A percentile compares a stretch with the other conserved stretches of the same genome.
phyloP scores from a whole-genome alignment of 2,113 vertebrate genomes.

The Microtus ochrogaster region DNA sequence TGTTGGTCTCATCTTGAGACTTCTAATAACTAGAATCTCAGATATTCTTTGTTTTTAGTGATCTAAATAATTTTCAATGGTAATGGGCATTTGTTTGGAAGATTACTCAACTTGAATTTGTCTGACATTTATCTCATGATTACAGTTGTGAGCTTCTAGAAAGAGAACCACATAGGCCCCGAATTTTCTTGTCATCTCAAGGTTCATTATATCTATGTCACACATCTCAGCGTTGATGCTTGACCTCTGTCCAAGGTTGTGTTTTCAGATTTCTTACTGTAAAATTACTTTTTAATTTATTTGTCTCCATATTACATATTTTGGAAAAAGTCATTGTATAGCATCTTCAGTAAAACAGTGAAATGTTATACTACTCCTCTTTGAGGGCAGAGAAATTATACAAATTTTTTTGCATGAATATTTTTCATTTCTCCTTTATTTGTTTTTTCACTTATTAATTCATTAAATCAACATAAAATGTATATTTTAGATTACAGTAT shows the following conservation, averaged over 20 bases:
- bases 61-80: background rate
- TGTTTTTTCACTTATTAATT: background rate
- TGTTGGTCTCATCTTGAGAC: background rate
- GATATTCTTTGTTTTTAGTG: background rate
- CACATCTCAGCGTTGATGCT: background rate
- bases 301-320: background rate
- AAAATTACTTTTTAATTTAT: background rate
- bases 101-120: background rate
- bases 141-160: background rate
- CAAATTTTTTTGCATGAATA: background rate
- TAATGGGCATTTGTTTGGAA: background rate
- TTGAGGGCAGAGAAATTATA: background rate
- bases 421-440: background rate
- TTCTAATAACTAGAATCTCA: background rate
- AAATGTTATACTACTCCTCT: background rate
- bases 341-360: background rate
- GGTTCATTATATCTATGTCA: background rate
- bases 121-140: background rate
- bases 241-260: background rate
- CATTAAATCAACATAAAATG: background rate
- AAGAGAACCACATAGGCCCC: background rate
- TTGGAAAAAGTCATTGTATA: background rate
- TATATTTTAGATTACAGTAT: background rate
- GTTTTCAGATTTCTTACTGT: background rate
- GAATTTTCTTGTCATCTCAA: background rate